Conservation (phyloP, 2,797 vertebrate species). For the Spinus pinus region DNA sequence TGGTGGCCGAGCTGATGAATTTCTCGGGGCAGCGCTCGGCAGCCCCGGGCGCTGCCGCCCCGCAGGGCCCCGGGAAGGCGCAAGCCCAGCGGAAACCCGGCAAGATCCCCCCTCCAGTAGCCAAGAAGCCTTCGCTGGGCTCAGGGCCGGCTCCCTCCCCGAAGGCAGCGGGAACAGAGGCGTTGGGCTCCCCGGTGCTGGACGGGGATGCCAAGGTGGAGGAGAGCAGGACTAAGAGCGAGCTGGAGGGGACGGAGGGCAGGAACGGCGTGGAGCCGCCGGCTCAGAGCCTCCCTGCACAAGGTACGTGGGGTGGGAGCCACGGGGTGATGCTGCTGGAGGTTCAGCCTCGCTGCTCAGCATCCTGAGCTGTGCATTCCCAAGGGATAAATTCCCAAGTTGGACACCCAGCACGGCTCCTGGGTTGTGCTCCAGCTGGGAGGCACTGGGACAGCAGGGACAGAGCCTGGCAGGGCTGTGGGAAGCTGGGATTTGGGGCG, state of each 20-base stretch:
- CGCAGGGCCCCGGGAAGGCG: background rate
- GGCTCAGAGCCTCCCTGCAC: slow-evolving; percentile 61
- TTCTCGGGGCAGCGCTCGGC: slow-evolving; percentile 74
- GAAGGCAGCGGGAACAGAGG: background rate
- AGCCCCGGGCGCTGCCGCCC: background rate
- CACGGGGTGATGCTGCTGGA: rapidly evolving
- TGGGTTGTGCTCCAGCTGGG: background rate
- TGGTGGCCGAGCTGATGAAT: slow-evolving; percentile 80
- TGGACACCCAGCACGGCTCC: rapidly evolving
- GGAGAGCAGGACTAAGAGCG: slow-evolving; percentile 68
- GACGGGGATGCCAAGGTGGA: background rate
- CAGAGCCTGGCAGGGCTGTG: background rate
- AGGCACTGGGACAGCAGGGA: rapidly evolving
- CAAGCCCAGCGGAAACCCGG: slow-evolving; percentile 70
- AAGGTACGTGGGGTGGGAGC: slow-evolving; percentile 61
- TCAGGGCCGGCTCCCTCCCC: background rate
- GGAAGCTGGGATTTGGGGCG: rapidly evolving
- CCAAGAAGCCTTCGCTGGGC: slow-evolving; percentile 85
- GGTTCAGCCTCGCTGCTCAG: background rate
- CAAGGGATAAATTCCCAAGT: background rate
- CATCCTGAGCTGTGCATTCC: rapidly evolving
- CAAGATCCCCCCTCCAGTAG: slow-evolving; percentile 91
- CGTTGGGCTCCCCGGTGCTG: background rate
- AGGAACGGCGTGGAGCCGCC: slow-evolving; percentile 46
- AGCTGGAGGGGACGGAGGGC: slow-evolving; percentile 44